Evolutionary conservation across 1,140 invertebrate species (phyloP), one percentile per base, ranked within the genome.

Genomic region (Drosophila santomea): DNA sequence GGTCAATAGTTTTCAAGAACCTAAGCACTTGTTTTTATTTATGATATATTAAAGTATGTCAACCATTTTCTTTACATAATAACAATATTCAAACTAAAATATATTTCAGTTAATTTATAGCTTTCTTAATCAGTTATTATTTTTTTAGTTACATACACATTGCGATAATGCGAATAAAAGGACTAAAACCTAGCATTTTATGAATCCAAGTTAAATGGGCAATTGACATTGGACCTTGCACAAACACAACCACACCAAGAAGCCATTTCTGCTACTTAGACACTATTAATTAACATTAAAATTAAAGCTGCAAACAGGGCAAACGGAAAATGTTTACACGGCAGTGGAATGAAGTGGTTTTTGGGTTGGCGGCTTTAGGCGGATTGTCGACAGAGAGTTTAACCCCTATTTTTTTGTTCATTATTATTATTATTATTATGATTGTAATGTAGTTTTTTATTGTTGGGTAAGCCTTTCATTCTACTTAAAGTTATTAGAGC

Each of bases 401-500:
- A 17, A 35, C 45, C 10, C 6, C 23, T 12, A 15, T 64, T 47
- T 48, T 20, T 44, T n/a, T 14, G 38, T 20, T 20, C 20, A 20
- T 39, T 47, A 44, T 60, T 20, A 58, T 62, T 74, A 47, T 75
- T 58, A 69, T 75, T 80, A 39, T 63, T 54, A 58, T 69, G 60
- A 47, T 76, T 54, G 62, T 80, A 75, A 39, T 60, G 35, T 68
- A 12, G 45, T 47, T 74, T 47, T 41, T 36, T 57, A 44, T 58
- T 52, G 39, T 39, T 57, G 62, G 67, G 23, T 75, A 61, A 60
- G 36, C 74, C 80, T 60, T 71, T 73, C 36, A 38, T 45, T 59
- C 47, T 73, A 58, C 50, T 75, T 83, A 62, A 76, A 76, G 51
- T 80, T 82, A 90, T 79, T 90, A 82, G 82, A 90, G 86, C 75